These are phyloP conservation scores for Cataglyphis cursor DNA, from an alignment of 2,888 invertebrate genomes.

Conservation along the genomic window DNA sequence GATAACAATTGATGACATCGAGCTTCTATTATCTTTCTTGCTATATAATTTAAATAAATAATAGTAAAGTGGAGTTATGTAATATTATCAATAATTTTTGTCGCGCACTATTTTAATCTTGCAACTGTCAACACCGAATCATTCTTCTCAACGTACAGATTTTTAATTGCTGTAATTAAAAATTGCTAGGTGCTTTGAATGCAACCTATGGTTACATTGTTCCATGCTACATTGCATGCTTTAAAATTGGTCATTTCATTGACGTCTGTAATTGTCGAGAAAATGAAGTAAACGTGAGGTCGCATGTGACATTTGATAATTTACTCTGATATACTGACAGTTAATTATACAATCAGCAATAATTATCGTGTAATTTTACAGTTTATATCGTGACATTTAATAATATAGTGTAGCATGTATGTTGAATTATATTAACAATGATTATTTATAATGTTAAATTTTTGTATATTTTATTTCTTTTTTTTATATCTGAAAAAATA, in stretches of 20 bases:
- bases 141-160: conserved; percentile 5
- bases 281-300: not conserved
- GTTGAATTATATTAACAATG: not conserved
- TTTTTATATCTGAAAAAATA: not conserved
- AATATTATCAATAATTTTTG: not conserved
- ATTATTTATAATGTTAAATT: not conserved
- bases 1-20: not conserved
- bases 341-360: not conserved
- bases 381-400: not conserved
- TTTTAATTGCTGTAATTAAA: conserved; percentile 27
- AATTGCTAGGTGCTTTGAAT: not conserved
- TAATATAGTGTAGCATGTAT: not conserved
- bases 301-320: not conserved
- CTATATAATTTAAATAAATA: not conserved
- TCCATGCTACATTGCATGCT: not conserved
- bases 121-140: not conserved
- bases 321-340: not conserved
- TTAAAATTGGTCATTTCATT: conserved; percentile 8
- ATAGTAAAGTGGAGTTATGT: not conserved
- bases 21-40: not conserved
- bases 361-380: not conserved
- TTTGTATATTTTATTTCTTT: not conserved
- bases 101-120: not conserved
- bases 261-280: not conserved
- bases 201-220: not conserved